Conservation (phyloP, 2,113 vertebrate species). For the Solea solea region DNA sequence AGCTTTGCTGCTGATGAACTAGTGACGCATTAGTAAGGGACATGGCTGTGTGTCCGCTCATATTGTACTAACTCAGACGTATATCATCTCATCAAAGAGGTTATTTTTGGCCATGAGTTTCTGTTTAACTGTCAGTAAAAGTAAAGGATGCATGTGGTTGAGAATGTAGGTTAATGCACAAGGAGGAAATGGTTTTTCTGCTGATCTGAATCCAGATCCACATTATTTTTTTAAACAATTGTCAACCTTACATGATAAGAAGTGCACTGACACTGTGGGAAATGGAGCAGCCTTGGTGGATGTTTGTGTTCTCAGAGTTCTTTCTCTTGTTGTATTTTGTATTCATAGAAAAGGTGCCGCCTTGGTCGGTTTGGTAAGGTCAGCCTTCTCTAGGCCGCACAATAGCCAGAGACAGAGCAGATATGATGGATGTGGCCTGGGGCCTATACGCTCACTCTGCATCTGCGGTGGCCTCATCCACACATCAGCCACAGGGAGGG, state of each 20-base stretch:
- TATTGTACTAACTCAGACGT: too few species aligned
- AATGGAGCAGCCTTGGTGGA: background rate
- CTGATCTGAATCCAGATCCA: too few species aligned
- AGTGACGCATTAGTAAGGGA: slow-evolving; percentile 37
- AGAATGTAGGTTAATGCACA: too few species aligned
- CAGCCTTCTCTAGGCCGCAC: slow-evolving; percentile 58
- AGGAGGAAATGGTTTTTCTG: too few species aligned
- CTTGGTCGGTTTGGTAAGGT: slow-evolving; percentile 42
- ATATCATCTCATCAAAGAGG: too few species aligned
- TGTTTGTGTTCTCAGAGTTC: background rate
- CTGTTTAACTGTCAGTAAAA: too few species aligned
- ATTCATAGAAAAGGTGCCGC: slow-evolving; percentile 12
- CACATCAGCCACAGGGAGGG: slow-evolving; percentile 58
- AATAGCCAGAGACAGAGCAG: slow-evolving; percentile 64
- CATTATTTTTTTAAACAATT: too few species aligned
- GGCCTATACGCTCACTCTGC: slow-evolving; percentile 65
- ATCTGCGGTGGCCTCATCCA: slow-evolving; percentile 77
- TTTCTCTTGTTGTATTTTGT: background rate
- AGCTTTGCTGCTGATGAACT: slow-evolving; percentile 59
- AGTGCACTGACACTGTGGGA: background rate
- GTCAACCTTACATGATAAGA: too few species aligned
- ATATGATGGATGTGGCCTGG: slow-evolving; percentile 80
- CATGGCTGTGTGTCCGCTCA: background rate
- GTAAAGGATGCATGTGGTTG: too few species aligned
- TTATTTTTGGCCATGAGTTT: too few species aligned